A percentile compares a stretch with the other conserved stretches of the same genome.
Evolutionary conservation across 2,113 vertebrate genomes (phyloP).

Genomic region (Etheostoma spectabile): DNA sequence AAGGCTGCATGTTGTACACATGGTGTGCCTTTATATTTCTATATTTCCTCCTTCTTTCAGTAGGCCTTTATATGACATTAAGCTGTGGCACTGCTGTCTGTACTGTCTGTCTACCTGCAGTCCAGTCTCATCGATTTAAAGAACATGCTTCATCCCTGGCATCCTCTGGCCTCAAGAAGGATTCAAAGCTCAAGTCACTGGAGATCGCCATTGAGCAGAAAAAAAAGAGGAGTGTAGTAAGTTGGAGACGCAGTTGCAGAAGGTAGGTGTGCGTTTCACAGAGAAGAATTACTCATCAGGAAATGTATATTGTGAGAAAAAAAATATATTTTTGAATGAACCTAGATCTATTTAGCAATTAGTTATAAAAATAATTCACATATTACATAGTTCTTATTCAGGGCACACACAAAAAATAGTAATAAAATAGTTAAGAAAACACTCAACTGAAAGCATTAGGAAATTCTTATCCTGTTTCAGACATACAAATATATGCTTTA

Average conservation of each 20-base stretch:
- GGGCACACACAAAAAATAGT: not conserved
- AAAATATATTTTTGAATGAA: too few relatives aligned
- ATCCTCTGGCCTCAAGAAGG: conserved; percentile 96
- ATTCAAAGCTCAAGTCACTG: conserved; percentile 98
- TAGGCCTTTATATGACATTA: conserved; percentile 12
- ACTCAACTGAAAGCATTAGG: not conserved
- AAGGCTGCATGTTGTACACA: not conserved
- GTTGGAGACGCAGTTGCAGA: conserved; percentile 96
- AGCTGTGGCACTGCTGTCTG: conserved; percentile 15
- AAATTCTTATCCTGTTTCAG: not conserved
- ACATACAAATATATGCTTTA: not conserved
- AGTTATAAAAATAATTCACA: not conserved
- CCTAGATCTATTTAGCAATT: not conserved
- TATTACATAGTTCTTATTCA: not conserved
- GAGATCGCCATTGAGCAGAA: conserved; percentile 99
- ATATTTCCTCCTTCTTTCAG: not conserved
- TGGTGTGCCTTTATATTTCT: not conserved
- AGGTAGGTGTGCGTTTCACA: conserved; percentile 73
- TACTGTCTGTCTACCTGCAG: conserved; percentile 82
- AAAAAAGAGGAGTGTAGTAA: conserved; percentile 99
- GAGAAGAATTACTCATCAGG: not conserved
- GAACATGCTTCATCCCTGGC: conserved; percentile 97
- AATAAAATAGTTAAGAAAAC: not conserved
- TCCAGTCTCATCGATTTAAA: conserved; percentile 97
- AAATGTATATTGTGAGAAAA: not conserved